phyloP scores from a whole-genome alignment of 2,888 invertebrate genomes.

The Agonum fuliginosum region DNA sequence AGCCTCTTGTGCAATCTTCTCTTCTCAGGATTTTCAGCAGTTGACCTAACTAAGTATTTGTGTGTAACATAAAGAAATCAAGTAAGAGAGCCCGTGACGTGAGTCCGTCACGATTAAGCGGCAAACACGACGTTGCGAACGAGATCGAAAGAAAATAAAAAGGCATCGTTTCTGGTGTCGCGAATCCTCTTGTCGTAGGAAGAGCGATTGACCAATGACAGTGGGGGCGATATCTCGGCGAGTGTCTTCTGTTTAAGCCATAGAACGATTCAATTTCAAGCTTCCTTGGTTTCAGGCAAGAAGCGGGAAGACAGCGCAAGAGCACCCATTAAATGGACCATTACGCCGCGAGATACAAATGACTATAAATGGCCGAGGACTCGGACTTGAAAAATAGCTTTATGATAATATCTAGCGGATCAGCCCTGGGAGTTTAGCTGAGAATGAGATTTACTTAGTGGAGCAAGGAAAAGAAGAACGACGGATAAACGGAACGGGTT shows the following conservation, averaged over 20 bases:
- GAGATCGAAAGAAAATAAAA: too few species aligned
- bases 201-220: conserved; percentile 57
- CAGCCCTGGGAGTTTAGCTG: conserved; percentile 63
- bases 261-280: conserved; percentile 73
- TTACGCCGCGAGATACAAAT: conserved; percentile 73
- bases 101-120: too few species aligned
- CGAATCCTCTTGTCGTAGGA: too few species aligned
- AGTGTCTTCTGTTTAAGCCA: conserved; percentile 67
- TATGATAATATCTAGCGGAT: conserved; percentile 68
- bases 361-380: conserved; percentile 69
- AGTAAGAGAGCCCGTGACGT: too few species aligned
- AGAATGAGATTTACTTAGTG: conserved; percentile 56
- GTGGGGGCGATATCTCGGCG: conserved; percentile 52
- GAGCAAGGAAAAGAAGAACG: too few species aligned
- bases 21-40: too few species aligned
- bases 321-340: conserved; percentile 73
- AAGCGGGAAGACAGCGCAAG: conserved; percentile 71
- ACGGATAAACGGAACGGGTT: conserved; percentile 6
- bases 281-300: conserved; percentile 71
- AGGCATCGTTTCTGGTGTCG: too few species aligned
- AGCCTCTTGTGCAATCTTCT: too few species aligned
- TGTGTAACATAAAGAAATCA: too few species aligned
- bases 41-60: too few species aligned
- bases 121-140: too few species aligned
- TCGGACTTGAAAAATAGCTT: conserved; percentile 69